A percentile compares a stretch with the other conserved stretches of the same genome.
These are phyloP conservation scores for Ericerus pela DNA, from an alignment of 1,140 invertebrate genomes.

Conservation along the genomic window DNA sequence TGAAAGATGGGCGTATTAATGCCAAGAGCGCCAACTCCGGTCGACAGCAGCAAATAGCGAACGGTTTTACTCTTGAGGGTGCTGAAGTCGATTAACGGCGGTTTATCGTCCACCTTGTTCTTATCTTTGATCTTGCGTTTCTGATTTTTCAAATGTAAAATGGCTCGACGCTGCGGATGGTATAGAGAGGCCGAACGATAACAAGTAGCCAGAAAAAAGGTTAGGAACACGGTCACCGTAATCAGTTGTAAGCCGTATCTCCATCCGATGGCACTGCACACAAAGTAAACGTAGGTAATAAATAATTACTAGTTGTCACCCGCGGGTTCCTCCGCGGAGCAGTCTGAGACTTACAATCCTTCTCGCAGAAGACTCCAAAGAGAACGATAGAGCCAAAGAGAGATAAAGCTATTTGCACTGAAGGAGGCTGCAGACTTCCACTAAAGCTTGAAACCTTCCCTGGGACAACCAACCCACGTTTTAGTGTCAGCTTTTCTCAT, in stretches of 20 bases:
- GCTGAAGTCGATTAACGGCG: constrained; percentile 72
- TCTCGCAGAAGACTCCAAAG: no score
- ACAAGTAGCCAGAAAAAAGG: constrained; percentile 74
- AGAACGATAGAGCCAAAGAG: no score
- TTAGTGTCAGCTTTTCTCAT: constrained; percentile 18
- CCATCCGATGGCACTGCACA: constrained; percentile 73
- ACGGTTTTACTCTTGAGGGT: constrained; percentile 70
- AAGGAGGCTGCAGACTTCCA: no score
- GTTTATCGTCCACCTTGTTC: constrained; percentile 54
- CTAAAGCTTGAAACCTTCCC: no score
- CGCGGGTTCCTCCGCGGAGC: no score
- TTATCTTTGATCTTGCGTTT: constrained; percentile 68
- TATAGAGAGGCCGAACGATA: constrained; percentile 79
- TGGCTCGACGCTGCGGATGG: constrained; percentile 73
- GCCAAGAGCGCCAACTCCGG: constrained; percentile 56
- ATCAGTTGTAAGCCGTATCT: constrained; percentile 69
- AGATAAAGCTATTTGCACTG: neutral
- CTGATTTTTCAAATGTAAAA: constrained; percentile 79
- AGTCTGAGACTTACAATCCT: no score
- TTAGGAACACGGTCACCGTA: constrained; percentile 64
- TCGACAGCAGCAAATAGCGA: constrained; percentile 63
- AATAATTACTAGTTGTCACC: no score
- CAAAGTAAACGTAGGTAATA: no score
- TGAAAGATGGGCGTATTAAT: constrained; percentile 78
- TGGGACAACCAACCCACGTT: constrained; percentile 13